These are phyloP conservation scores for Paralvinella palmiformis DNA, from an alignment of 1,140 invertebrate species.

Conservation along the genomic window DNA sequence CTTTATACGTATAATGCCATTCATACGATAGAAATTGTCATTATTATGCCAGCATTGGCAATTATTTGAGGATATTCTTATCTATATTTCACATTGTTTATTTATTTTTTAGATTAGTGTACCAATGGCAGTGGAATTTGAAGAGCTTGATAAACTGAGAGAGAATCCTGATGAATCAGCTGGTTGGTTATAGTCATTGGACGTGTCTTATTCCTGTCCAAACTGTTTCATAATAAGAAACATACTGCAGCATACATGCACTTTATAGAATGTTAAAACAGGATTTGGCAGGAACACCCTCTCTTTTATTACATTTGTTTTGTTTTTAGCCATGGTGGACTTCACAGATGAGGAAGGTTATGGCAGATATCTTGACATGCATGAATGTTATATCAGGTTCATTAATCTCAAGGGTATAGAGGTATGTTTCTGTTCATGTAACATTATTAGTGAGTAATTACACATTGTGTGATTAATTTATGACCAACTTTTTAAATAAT, in stretches of 20 bases:
- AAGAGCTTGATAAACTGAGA: slow-evolving; percentile 81
- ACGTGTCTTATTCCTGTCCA: no score
- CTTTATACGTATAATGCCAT: slow-evolving; percentile 29
- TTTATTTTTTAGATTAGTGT: slow-evolving; percentile 51
- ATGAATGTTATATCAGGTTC: slow-evolving; percentile 92
- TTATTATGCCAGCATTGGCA: no score
- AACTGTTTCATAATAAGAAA: no score
- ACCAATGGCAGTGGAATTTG: slow-evolving; percentile 95
- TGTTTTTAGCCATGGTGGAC: slow-evolving; percentile 65
- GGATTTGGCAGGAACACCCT: no score
- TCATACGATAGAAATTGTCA: no score
- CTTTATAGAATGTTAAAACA: no score
- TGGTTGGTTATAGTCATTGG: no score
- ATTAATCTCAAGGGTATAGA: slow-evolving; percentile 96
- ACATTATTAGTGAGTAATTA: slow-evolving; percentile 9
- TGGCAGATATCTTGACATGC: slow-evolving; percentile 97
- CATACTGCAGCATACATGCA: no score
- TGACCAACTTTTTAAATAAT: slow-evolving; percentile 48
- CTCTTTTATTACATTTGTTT: no score
- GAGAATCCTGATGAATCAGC: slow-evolving; percentile 78
- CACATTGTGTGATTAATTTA: slow-evolving; percentile 13
- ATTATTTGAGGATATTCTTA: no score
- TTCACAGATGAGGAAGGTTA: slow-evolving; percentile 99
- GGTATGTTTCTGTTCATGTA: slow-evolving; percentile 49
- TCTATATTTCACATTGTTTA: no score